A percentile compares a stretch with the other conserved stretches of the same genome.
These are phyloP conservation scores for Archips crataeganus DNA, from an alignment of 2,888 invertebrate genomes.

Conservation along the genomic window DNA sequence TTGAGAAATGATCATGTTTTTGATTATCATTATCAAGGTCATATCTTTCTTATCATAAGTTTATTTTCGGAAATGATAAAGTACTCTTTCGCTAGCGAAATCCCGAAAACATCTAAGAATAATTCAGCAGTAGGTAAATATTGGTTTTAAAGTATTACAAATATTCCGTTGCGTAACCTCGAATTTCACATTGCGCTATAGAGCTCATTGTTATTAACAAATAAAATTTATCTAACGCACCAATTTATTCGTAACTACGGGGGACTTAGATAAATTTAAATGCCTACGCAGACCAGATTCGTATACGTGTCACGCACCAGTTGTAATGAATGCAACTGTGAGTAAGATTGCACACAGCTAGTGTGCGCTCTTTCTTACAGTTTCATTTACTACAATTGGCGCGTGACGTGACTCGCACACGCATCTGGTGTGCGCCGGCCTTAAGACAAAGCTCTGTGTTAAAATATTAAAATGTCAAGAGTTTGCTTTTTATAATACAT, in stretches of 20 bases:
- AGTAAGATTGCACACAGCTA: too few relatives aligned
- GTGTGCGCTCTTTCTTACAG: too few relatives aligned
- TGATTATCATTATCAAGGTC: not conserved
- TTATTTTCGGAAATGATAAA: not conserved
- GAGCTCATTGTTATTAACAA: conserved; percentile 1
- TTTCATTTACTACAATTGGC: too few relatives aligned
- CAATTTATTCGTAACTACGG: conserved; percentile 1
- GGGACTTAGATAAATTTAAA: not conserved
- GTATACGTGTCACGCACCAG: too few relatives aligned
- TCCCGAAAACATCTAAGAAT: not conserved
- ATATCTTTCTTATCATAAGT: not conserved
- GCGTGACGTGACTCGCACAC: too few relatives aligned
- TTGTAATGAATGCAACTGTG: too few relatives aligned
- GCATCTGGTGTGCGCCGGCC: too few relatives aligned
- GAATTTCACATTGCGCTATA: conserved; percentile 3
- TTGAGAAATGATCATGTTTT: too few relatives aligned
- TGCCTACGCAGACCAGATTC: too few relatives aligned
- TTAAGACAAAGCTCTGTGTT: not conserved
- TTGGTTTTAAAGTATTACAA: not conserved
- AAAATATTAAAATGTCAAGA: not conserved
- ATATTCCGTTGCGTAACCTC: not conserved
- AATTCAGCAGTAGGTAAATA: too few relatives aligned
- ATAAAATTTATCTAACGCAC: conserved; percentile 14
- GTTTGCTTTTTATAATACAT: not conserved
- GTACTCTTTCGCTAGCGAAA: not conserved